A percentile compares a stretch with the other conserved stretches of the same genome.
These are phyloP conservation scores for Drosophila virilis DNA, from an alignment of 1,140 invertebrate species.

Conservation along the genomic window DNA sequence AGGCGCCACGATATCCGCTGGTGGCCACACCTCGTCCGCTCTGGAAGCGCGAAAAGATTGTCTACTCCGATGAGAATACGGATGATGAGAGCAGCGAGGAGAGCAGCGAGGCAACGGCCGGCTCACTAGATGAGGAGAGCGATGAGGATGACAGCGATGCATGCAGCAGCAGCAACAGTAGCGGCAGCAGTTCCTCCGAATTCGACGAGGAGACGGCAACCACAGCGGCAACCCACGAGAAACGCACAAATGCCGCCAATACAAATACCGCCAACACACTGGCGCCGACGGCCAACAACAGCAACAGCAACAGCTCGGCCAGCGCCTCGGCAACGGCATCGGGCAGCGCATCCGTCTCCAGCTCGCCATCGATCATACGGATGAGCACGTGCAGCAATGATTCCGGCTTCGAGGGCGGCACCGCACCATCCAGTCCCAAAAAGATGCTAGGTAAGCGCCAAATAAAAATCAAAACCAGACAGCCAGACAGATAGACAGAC, in stretches of 20 bases:
- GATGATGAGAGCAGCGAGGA: conserved; percentile 75
- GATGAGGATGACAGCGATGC: conserved; percentile 80
- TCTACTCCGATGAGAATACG: conserved; percentile 79
- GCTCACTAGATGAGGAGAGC: conserved; percentile 59
- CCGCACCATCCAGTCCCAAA: conserved; percentile 83
- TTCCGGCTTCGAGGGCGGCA: conserved; percentile 84
- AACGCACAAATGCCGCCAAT: conserved; percentile 2
- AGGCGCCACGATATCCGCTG: conserved; percentile 85
- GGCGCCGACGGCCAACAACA: conserved; percentile 9
- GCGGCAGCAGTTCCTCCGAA: conserved; percentile 48
- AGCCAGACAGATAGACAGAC: conserved; percentile 4
- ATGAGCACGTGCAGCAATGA: conserved; percentile 85
- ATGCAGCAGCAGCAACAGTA: conserved; percentile 52
- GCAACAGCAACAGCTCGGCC: conserved; percentile 13
- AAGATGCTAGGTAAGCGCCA: conserved; percentile 83
- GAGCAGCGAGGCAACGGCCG: conserved; percentile 51
- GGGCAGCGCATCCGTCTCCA: conserved; percentile 18
- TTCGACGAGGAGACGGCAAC: conserved; percentile 45
- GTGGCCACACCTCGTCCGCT: conserved; percentile 86
- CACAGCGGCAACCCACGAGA: background rate
- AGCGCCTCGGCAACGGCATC: conserved; percentile 6
- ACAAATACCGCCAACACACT: conserved; percentile 2
- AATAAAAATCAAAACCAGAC: background rate
- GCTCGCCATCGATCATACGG: conserved; percentile 73
- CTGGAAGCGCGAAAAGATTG: conserved; percentile 85